Evolutionary conservation across 2,797 vertebrate species (phyloP), one percentile per base, ranked within the genome.

Genomic region (Gallinago solitaria): DNA sequence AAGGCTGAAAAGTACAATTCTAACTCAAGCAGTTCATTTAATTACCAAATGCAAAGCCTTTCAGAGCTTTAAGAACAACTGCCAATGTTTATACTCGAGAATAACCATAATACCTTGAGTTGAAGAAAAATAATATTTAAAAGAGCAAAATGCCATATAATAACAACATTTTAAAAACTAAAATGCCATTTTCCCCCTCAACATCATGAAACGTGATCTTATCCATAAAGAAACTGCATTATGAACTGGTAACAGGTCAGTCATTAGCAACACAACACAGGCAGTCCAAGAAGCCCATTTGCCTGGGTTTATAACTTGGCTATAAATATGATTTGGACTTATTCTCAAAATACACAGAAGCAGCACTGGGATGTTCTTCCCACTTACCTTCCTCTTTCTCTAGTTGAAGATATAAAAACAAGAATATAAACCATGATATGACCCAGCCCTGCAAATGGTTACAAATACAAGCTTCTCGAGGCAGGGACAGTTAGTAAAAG

Each of bases 11-110:
- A 67, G 90, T 87, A 92, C 89, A 96, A 95, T 95, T 95, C 73
- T 92, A 97, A 96, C 85, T 93, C 84, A 96, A 96, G 91, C 87
- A 93, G 91, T 88, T 96, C 41, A 96, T 97, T 96, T 97, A 97
- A 97, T 97, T 77, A 91, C 53, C 54, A 87, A 96, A 90, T 50
- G 90, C 89, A 89, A 92, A 87, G 39, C 57, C 63, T 93, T 93
- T 90, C 68, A 85, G 57, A 68, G 59, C 45, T 92, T 96, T 89
- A 94, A 78, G 95, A 89, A 94, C 43, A 96, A 93, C 65, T 59
- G 28, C 79, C 17, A 59, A 89, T 78, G 69, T 96, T 93, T 89
- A 77, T 69, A 86, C 64, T 87, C 68, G 9, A 91, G 69, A 92
- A 76, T 45, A 95, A 81, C 73, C 64, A 19, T 16, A 75, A 78